A percentile compares a stretch with the other conserved stretches of the same genome.
Conservation (phyloP, 2,797 vertebrate genomes). For the Anabas testudineus region DNA sequence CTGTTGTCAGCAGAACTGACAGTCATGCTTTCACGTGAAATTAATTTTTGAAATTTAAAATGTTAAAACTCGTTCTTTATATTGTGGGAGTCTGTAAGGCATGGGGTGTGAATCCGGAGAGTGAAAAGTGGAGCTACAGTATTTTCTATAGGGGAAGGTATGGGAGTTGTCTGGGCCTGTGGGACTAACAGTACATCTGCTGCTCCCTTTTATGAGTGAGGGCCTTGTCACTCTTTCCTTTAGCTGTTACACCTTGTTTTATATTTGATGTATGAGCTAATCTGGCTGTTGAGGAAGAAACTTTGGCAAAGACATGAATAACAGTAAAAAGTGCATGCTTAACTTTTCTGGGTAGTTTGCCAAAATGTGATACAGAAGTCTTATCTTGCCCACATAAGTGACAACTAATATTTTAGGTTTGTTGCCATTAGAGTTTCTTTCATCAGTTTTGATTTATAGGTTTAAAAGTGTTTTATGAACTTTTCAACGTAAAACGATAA, state of each 20-base stretch:
- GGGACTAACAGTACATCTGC: conserved; percentile 16
- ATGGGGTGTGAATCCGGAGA: not conserved
- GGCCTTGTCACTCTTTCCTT: conserved; percentile 30
- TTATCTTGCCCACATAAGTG: not conserved
- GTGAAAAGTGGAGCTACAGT: conserved; percentile 19
- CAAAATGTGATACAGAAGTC: not conserved
- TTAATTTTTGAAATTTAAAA: not conserved
- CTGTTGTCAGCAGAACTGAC: not conserved
- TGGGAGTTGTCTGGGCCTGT: conserved; percentile 60
- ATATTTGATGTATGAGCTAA: not conserved
- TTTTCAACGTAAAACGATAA: no score
- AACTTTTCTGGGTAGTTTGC: not conserved
- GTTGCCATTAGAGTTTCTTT: not conserved
- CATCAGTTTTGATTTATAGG: not conserved
- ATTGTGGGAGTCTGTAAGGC: conserved; percentile 10
- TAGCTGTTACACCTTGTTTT: conserved; percentile 28
- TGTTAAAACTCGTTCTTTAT: not conserved
- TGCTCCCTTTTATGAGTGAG: conserved; percentile 44
- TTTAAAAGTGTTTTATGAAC: not conserved
- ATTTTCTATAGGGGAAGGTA: conserved; percentile 23
- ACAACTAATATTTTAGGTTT: not conserved
- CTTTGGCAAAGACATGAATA: conserved; percentile 2
- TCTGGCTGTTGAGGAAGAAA: not conserved
- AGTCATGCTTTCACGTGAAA: not conserved
- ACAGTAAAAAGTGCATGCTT: not conserved